A percentile compares a stretch with the other conserved stretches of the same genome.
These are phyloP conservation scores for Trachymyrmex cornetzi DNA, from an alignment of 1,140 invertebrate species.

Conservation along the genomic window DNA sequence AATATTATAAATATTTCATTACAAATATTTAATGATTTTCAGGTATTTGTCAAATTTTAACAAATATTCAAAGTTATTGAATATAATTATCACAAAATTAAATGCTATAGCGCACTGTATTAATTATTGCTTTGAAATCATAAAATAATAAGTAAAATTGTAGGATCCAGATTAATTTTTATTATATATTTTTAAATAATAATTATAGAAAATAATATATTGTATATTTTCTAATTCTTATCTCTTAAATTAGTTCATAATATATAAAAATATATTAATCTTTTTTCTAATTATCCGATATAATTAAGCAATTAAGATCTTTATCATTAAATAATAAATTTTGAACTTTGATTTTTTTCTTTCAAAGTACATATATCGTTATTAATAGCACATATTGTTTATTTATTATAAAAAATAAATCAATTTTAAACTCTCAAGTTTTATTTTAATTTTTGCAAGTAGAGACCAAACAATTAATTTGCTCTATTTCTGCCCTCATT, in stretches of 20 bases:
- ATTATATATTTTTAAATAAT: not conserved
- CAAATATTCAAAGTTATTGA: not conserved
- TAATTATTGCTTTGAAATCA: not conserved
- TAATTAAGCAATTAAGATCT: not conserved
- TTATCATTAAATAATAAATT: not conserved
- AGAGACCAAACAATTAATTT: not conserved
- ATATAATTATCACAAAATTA: not conserved
- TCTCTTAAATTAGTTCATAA: not conserved
- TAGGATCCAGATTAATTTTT: not conserved
- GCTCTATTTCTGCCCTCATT: not conserved
- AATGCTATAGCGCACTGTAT: not conserved
- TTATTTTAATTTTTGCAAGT: not conserved
- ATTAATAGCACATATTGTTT: not conserved
- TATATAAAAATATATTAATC: not conserved
- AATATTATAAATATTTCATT: not conserved
- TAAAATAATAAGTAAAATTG: not conserved
- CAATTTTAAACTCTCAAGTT: not conserved
- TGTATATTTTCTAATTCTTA: not conserved
- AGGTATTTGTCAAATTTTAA: not conserved
- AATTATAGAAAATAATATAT: not conserved
- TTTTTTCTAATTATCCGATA: not conserved
- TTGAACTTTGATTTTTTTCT: not conserved
- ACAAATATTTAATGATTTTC: not conserved
- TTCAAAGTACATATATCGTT: not conserved
- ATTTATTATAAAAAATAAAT: not conserved